These are phyloP conservation scores for Lycorma delicatula DNA, from an alignment of 1,140 invertebrate species.

Conservation along the genomic window DNA sequence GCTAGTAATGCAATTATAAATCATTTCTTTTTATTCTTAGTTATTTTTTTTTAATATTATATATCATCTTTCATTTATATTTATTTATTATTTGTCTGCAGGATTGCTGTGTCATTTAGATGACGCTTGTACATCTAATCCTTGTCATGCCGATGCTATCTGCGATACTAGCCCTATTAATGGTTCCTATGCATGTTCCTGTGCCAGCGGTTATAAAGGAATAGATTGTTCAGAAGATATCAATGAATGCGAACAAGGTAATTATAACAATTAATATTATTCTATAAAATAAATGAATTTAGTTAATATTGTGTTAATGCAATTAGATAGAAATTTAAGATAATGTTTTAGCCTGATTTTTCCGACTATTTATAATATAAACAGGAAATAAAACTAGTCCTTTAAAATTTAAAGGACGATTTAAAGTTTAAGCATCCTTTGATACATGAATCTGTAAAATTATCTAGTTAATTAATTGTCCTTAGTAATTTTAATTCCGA, in stretches of 20 bases:
- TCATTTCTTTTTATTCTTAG: neutral
- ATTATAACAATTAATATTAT: slow-evolving; percentile 21
- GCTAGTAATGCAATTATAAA: neutral
- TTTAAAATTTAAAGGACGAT: too few relatives aligned
- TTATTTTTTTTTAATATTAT: neutral
- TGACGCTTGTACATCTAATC: slow-evolving; percentile 93
- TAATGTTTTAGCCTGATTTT: too few relatives aligned
- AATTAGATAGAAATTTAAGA: too few relatives aligned
- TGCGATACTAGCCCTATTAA: slow-evolving; percentile 95
- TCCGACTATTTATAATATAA: too few relatives aligned
- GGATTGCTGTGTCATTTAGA: slow-evolving; percentile 90
- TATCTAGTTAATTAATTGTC: too few relatives aligned
- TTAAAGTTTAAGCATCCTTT: too few relatives aligned
- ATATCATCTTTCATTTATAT: slow-evolving; percentile 9
- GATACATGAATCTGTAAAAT: too few relatives aligned
- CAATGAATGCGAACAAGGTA: slow-evolving; percentile 91
- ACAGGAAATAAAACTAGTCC: too few relatives aligned
- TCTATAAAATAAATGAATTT: too few relatives aligned
- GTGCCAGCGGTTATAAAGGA: slow-evolving; percentile 84
- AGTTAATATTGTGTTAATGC: too few relatives aligned
- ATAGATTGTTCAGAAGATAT: slow-evolving; percentile 88
- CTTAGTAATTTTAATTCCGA: too few relatives aligned
- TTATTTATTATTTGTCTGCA: slow-evolving; percentile 36
- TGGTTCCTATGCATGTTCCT: slow-evolving; percentile 88
- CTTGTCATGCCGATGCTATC: slow-evolving; percentile 85